Evolutionary conservation across 1,140 invertebrate species (phyloP).

Genomic region (Euwallacea fornicatus): DNA sequence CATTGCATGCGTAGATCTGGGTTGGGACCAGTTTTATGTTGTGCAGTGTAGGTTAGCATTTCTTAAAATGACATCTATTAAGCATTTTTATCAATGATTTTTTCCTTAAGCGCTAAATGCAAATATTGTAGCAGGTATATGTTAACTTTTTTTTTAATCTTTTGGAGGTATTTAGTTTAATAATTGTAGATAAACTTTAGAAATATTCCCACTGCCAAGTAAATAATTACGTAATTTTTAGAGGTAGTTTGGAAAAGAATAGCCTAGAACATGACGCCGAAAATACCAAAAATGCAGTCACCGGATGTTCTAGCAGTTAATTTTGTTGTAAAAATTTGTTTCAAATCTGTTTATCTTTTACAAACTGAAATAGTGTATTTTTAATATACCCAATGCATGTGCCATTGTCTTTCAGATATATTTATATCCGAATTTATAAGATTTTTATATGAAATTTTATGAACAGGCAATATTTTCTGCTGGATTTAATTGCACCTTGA

Average conservation of each 20-base stretch:
- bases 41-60: too few species aligned
- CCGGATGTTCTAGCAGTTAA: slow-evolving; percentile 15
- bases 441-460: too few species aligned
- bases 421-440: neutral
- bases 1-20: neutral
- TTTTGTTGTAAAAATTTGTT: neutral
- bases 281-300: neutral
- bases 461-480: too few species aligned
- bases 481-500: too few species aligned
- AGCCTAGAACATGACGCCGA: neutral
- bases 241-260: slow-evolving; percentile 2
- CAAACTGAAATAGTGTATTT: slow-evolving; percentile 6
- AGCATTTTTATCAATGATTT: neutral
- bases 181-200: too few species aligned
- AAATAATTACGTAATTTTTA: slow-evolving; percentile 11
- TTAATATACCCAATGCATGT: neutral
- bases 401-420: slow-evolving; percentile 17
- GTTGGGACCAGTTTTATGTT: neutral
- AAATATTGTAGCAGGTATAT: neutral
- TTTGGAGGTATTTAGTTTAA: too few species aligned
- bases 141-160: neutral
- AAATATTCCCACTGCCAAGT: neutral
- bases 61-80: neutral
- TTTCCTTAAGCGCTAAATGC: neutral
- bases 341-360: neutral